Conservation (phyloP, 1,140 invertebrate species). For the Condylostylus longicornis region DNA sequence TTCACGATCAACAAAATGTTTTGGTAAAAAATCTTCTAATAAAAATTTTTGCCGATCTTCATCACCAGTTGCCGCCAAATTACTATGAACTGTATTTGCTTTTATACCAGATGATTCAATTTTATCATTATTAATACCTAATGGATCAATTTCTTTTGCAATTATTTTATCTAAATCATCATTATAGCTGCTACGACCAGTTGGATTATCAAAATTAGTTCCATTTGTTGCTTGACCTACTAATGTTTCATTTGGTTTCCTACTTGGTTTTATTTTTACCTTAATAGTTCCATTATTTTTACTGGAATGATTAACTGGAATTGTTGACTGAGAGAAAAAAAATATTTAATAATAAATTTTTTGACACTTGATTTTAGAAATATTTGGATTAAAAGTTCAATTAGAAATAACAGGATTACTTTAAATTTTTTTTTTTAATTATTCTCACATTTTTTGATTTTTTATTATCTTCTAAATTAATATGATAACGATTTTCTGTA, state of each 20-base stretch:
- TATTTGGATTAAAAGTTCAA: background rate
- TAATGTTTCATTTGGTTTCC: no score
- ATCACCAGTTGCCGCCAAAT: constrained; percentile 6
- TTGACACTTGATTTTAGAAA: background rate
- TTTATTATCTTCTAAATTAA: constrained; percentile 3
- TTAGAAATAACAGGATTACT: background rate
- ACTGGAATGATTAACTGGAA: no score
- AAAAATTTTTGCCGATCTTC: constrained; percentile 17
- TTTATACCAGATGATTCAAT: constrained; percentile 18
- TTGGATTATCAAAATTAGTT: no score
- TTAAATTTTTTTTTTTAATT: constrained; percentile 2
- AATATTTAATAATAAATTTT: no score
- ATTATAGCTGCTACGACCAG: constrained; percentile 8
- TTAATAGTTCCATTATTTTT: no score
- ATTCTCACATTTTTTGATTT: constrained; percentile 7
- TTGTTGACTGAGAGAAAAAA: no score
- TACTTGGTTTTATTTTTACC: no score
- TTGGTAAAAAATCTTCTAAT: constrained; percentile 18
- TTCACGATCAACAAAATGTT: constrained; percentile 22
- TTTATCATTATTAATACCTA: background rate
- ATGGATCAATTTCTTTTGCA: background rate
- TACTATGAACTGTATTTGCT: constrained; percentile 3
- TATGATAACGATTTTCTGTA: background rate
- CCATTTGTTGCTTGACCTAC: no score
- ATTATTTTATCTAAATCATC: background rate